These are phyloP conservation scores for Opisthograptis luteolata DNA, from an alignment of 2,888 invertebrate species.

Conservation along the genomic window DNA sequence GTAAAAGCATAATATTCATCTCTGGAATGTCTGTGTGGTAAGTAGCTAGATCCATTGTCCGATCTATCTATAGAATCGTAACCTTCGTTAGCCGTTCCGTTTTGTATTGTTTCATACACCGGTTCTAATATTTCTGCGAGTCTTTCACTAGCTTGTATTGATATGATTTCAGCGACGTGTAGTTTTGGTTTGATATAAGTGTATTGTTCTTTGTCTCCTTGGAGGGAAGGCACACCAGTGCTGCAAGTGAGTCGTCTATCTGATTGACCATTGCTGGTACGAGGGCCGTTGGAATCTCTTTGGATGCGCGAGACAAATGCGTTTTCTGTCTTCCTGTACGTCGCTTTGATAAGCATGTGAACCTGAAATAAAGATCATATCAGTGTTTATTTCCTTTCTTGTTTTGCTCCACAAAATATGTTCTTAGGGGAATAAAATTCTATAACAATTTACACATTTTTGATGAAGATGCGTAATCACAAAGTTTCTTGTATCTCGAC, in stretches of 20 bases:
- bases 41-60: constrained; percentile 58
- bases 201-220: constrained; percentile 54
- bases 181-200: constrained; percentile 58
- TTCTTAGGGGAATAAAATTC: not conserved
- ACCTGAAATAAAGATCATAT: constrained; percentile 57
- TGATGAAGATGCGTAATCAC: not conserved
- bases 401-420: no score
- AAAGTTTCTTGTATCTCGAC: no score
- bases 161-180: constrained; percentile 77
- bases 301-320: constrained; percentile 68
- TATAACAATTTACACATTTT: not conserved
- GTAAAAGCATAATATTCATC: constrained; percentile 68
- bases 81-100: constrained; percentile 57
- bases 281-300: constrained; percentile 56
- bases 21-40: constrained; percentile 51
- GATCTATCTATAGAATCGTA: constrained; percentile 64
- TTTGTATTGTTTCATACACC: constrained; percentile 71
- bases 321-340: constrained; percentile 74
- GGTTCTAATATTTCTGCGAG: constrained; percentile 76
- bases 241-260: constrained; percentile 69
- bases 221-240: constrained; percentile 60
- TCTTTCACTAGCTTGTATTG: constrained; percentile 72
- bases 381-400: not conserved
- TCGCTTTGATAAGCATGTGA: constrained; percentile 66
- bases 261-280: constrained; percentile 51